A percentile compares a stretch with the other conserved stretches of the same genome.
Conservation (phyloP, 2,797 vertebrate species). For the Hoplostethus atlanticus region DNA sequence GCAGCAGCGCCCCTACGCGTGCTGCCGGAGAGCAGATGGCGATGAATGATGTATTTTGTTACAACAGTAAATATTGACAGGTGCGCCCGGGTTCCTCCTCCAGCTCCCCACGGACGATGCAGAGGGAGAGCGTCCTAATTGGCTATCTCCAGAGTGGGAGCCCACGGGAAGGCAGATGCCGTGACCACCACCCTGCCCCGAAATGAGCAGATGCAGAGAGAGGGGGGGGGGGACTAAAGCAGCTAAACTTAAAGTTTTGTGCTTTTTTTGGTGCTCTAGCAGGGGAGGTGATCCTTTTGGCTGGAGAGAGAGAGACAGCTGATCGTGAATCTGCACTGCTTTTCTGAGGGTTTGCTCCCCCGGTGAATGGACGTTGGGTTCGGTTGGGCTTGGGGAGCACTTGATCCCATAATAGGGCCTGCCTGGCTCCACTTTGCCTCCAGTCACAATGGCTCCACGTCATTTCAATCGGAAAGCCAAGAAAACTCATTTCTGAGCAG, state of each 20-base stretch:
- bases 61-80: constrained; percentile 86
- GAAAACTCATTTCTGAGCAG: constrained; percentile 81
- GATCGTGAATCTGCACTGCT: constrained; percentile 41
- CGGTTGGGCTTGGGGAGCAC: constrained; percentile 38
- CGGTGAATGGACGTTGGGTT: constrained; percentile 8
- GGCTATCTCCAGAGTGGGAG: constrained; percentile 61
- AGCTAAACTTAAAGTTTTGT: background rate
- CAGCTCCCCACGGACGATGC: constrained; percentile 55
- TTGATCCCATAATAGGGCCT: constrained; percentile 45
- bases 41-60: constrained; percentile 85
- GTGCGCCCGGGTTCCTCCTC: constrained; percentile 67
- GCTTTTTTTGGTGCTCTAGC: constrained; percentile 6
- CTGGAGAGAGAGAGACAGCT: constrained; percentile 33
- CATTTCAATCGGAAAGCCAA: constrained; percentile 75
- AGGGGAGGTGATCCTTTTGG: background rate
- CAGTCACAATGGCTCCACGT: constrained; percentile 70
- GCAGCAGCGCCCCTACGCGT: constrained; percentile 66
- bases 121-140: constrained; percentile 74
- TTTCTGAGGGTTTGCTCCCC: background rate
- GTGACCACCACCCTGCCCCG: constrained; percentile 37
- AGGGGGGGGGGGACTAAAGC: constrained; percentile 13
- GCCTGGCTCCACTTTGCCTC: constrained; percentile 61
- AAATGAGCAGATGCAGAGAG: constrained; percentile 32
- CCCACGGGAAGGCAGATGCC: constrained; percentile 65
- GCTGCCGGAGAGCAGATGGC: constrained; percentile 81